phyloP scores from a whole-genome alignment of 2,888 invertebrate species.

The Lochmaea capreae region DNA sequence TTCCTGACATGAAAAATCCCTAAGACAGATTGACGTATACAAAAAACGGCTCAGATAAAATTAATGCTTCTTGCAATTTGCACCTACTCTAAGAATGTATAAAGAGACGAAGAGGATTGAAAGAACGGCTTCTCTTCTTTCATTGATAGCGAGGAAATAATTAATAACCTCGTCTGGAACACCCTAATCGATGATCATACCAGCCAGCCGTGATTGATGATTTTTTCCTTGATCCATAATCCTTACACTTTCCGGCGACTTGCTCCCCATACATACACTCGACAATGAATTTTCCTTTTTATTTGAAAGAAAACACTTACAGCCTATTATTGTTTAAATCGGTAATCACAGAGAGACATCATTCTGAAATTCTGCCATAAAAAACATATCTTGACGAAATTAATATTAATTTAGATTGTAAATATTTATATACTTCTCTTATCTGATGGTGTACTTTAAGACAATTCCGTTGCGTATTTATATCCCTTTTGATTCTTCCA shows the following conservation, averaged over 20 bases:
- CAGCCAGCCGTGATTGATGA: constrained; percentile 63
- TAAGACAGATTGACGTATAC: constrained; percentile 29
- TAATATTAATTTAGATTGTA: too few species aligned
- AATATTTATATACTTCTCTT: too few species aligned
- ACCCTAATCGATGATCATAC: constrained; percentile 63
- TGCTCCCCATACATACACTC: constrained; percentile 18
- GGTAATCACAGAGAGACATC: too few species aligned
- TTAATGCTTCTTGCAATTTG: constrained; percentile 58
- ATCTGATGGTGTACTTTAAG: too few species aligned
- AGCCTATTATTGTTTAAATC: background rate
- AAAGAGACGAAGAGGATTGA: constrained; percentile 46
- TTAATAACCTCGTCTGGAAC: constrained; percentile 60
- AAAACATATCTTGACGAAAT: too few species aligned
- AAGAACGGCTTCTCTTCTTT: constrained; percentile 48
- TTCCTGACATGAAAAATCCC: constrained; percentile 21
- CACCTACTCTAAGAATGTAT: constrained; percentile 57
- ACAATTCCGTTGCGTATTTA: too few species aligned
- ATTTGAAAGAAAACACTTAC: background rate
- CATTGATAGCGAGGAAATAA: constrained; percentile 61
- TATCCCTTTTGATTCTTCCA: too few species aligned
- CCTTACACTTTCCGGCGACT: constrained; percentile 24
- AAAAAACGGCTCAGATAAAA: constrained; percentile 53
- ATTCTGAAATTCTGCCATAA: too few species aligned
- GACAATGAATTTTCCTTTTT: constrained; percentile 20
- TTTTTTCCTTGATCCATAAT: constrained; percentile 39